Base-by-base conservation (phyloP, 2,113 vertebrate species). In the Campylorhamphus procurvoides region DNA sequence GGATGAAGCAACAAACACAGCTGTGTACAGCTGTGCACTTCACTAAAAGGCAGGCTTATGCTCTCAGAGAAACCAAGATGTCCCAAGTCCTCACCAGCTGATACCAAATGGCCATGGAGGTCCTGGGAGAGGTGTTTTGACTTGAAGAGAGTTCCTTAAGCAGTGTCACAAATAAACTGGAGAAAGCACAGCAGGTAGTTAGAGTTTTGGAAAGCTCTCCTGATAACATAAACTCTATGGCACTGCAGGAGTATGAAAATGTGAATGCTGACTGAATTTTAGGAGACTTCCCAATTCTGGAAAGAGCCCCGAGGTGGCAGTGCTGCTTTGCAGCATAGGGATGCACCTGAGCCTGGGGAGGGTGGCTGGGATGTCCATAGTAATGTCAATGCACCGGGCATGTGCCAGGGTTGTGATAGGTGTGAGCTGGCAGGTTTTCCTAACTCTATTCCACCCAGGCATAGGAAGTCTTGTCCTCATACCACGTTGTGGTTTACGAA, bases 381-480 rank as follows among this genome's bases (percentile, higher is more conserved):
- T 12, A 35, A 17, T 11, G 29, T 23, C 62, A 16, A 1, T 9
- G 55, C 29, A 46, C 76, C 56, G 44, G n/a, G 56, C 9, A 11
- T 14, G 40, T 2, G 16, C 22, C 25, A 4, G 22, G 44, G 29
- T 23, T 22, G 60, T 37, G 14, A 6, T 9, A 27, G 31, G 13
- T 79, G 55, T 4, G n/a, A 84, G 42, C 62, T 27, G n/a, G 49
- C 37, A 37, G 47, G 18, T 29, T 63, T 78, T 62, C 37, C 28
- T 33, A 22, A 27, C 25, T 17, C 24, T 20, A 39, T 59, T 63
- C 47, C 33, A 55, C 44, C 13, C n/a, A 17, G 24, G 9, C 0
- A 1, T 15, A 37, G 55, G 10, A 87, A 69, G n/a, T 47, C 24
- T 75, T 5, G 0, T 69, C 64, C 12, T 58, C 0, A 0, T 52